Percentiles rank a stretch among this genome's conserved stretches.
Conservation (phyloP, 2,888 invertebrate genomes). For the Agrochola circellaris region DNA sequence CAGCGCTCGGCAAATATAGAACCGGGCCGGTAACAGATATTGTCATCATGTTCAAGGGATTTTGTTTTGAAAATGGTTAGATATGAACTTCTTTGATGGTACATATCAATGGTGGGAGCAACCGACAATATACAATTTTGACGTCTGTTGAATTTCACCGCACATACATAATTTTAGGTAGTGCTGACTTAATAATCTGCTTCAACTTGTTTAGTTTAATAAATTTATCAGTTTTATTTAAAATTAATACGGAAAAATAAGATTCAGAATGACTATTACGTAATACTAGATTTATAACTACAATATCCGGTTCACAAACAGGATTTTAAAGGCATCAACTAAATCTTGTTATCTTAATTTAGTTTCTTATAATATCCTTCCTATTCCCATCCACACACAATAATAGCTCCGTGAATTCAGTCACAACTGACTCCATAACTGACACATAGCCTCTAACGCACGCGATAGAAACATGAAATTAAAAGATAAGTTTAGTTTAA, state of each 20-base stretch:
- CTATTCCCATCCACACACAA: neutral
- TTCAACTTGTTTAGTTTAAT: too few species aligned
- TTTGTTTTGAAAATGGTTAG: too few species aligned
- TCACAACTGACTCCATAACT: too few species aligned
- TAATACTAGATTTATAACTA: constrained; percentile 3
- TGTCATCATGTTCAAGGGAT: too few species aligned
- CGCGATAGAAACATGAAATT: neutral
- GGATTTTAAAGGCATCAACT: constrained; percentile 16
- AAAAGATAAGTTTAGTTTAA: neutral
- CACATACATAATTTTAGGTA: neutral
- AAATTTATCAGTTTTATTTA: neutral
- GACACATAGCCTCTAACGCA: neutral
- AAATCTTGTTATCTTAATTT: constrained; percentile 29
- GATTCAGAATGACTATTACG: constrained; percentile 6
- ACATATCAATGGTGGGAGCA: neutral
- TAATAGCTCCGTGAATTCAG: too few species aligned
- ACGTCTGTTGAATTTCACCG: neutral
- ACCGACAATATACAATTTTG: neutral
- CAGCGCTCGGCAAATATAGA: too few species aligned
- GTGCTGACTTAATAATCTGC: neutral
- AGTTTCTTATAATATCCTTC: constrained; percentile 3
- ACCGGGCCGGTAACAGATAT: too few species aligned
- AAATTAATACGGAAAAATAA: neutral
- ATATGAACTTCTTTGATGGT: too few species aligned
- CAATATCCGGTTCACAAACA: constrained; percentile 12